Percentiles rank a stretch among this genome's conserved stretches.
Conservation (phyloP, 2,888 invertebrate genomes). For the Epirrhoe alternata region DNA sequence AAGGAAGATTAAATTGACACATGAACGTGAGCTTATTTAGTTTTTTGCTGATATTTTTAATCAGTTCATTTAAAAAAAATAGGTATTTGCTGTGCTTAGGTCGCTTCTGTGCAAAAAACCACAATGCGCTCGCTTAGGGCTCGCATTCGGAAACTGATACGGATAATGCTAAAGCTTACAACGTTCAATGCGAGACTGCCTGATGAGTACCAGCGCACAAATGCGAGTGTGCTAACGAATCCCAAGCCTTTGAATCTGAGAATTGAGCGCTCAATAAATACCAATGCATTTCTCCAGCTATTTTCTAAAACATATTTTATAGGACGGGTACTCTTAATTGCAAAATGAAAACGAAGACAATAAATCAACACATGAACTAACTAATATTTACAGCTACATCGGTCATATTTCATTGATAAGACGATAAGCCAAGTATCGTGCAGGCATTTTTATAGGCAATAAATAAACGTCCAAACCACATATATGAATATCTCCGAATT, state of each 20-base stretch:
- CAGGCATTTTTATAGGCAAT: constrained; percentile 59
- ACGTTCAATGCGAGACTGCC: constrained; percentile 16
- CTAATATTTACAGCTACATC: constrained; percentile 52
- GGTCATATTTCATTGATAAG: constrained; percentile 57
- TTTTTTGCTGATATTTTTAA: neutral
- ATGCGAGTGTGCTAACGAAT: constrained; percentile 10
- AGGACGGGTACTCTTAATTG: constrained; percentile 8
- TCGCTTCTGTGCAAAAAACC: constrained; percentile 39
- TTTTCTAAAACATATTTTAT: constrained; percentile 4
- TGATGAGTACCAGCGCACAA: constrained; percentile 17
- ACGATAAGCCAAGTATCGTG: constrained; percentile 59
- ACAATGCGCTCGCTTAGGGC: constrained; percentile 30
- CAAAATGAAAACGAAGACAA: constrained; percentile 23
- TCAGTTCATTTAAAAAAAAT: neutral
- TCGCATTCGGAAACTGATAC: constrained; percentile 18
- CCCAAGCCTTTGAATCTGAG: constrained; percentile 15
- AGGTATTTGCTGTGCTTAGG: constrained; percentile 18
- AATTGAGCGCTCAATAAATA: constrained; percentile 16
- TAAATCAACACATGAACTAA: constrained; percentile 38
- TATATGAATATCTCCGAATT: constrained; percentile 66
- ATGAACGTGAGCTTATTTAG: neutral
- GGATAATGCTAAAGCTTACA: constrained; percentile 25
- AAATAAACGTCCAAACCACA: constrained; percentile 56
- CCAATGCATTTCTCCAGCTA: neutral
- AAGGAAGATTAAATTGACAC: neutral